These are phyloP conservation scores for Amitus sp. DNA, from an alignment of 2,888 invertebrate genomes.

Conservation along the genomic window DNA sequence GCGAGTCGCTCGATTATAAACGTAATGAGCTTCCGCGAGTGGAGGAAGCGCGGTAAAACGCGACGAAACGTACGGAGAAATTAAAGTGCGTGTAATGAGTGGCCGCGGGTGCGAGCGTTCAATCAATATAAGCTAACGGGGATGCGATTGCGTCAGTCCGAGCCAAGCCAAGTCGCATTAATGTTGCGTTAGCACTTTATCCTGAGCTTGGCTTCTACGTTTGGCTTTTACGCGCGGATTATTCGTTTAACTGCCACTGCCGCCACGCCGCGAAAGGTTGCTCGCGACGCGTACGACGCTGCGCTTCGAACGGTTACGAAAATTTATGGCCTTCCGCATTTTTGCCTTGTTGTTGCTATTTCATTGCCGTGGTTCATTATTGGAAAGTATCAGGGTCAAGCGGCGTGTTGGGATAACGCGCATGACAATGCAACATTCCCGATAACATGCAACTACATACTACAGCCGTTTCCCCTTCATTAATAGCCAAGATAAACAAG, in stretches of 20 bases:
- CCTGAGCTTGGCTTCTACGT: slow-evolving; percentile 22
- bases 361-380: slow-evolving; percentile 3
- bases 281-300: slow-evolving; percentile 6
- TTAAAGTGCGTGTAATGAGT: slow-evolving; percentile 46
- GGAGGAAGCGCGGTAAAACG: slow-evolving; percentile 28
- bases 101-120: slow-evolving; percentile 46
- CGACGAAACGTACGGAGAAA: slow-evolving; percentile 28
- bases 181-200: slow-evolving; percentile 29
- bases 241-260: slow-evolving; percentile 5
- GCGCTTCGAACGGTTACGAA: neutral
- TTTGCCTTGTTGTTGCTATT: neutral
- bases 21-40: slow-evolving; percentile 43
- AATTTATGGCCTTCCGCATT: slow-evolving; percentile 3
- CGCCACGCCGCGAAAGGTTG: slow-evolving; percentile 25
- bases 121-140: slow-evolving; percentile 41
- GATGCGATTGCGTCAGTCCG: slow-evolving; percentile 11
- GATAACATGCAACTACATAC: neutral
- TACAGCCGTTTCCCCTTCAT: too few species aligned
- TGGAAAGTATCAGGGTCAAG: slow-evolving; percentile 3
- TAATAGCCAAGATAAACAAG: neutral
- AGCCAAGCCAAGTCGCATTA: slow-evolving; percentile 26
- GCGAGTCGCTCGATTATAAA: slow-evolving; percentile 44
- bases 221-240: slow-evolving; percentile 23
- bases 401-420: neutral
- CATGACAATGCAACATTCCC: slow-evolving; percentile 5